A percentile compares a stretch with the other conserved stretches of the same genome.
These are phyloP conservation scores for Dendronephthya gigantea DNA, from an alignment of 64 coral and sea anemone species.

Conservation along the genomic window DNA sequence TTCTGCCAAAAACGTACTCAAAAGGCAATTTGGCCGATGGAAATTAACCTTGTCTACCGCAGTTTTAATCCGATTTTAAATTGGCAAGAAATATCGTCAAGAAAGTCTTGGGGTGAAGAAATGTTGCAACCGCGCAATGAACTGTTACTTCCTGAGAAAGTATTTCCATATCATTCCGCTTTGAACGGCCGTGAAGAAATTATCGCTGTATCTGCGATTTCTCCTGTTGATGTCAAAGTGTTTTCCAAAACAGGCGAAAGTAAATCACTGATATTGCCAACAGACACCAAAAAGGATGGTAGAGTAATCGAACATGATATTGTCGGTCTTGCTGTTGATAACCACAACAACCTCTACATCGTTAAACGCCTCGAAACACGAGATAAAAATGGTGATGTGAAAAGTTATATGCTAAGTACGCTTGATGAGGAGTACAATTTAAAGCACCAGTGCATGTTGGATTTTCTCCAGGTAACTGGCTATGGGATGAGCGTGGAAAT, in stretches of 20 bases:
- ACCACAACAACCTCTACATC: neutral
- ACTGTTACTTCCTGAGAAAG: no score
- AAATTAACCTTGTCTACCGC: no score
- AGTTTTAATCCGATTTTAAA: no score
- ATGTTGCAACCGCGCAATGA: no score
- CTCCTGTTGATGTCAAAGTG: neutral
- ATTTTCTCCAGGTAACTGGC: neutral
- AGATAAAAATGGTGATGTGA: neutral
- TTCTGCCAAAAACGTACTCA: neutral
- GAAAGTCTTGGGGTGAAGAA: no score
- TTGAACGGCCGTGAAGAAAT: neutral
- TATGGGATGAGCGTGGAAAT: neutral
- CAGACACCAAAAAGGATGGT: neutral
- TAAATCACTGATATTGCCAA: neutral
- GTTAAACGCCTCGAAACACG: neutral
- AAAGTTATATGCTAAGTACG: neutral
- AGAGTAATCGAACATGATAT: neutral
- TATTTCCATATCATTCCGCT: neutral
- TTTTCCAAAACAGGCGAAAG: neutral
- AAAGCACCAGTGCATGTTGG: neutral
- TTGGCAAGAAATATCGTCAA: no score
- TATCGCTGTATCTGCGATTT: neutral
- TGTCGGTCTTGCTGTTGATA: neutral
- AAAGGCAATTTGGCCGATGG: no score
- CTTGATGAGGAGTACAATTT: neutral